These are phyloP conservation scores for Protobothrops flavoviridis DNA, from an alignment of 2,113 vertebrate genomes.

Conservation along the genomic window DNA sequence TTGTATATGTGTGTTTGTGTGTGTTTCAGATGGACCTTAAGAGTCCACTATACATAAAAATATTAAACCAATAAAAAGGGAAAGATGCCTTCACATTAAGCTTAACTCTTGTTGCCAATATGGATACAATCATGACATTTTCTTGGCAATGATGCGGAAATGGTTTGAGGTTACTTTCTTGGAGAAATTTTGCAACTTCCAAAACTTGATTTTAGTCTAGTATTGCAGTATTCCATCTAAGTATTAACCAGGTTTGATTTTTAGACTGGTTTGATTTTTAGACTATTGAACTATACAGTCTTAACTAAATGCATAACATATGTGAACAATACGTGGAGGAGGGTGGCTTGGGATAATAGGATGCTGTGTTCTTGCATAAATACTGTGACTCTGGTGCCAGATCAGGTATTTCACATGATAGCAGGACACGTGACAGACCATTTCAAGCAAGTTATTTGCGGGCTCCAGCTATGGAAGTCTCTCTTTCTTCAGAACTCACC, in stretches of 20 bases:
- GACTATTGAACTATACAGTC: background rate
- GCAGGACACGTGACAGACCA: background rate
- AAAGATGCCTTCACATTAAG: background rate
- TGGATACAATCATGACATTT: background rate
- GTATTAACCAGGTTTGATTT: background rate
- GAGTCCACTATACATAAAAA: background rate
- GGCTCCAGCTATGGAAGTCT: background rate
- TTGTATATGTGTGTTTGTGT: background rate
- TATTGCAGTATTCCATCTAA: background rate
- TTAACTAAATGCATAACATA: background rate
- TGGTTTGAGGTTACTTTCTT: background rate
- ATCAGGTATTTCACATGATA: background rate
- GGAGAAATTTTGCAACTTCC: background rate
- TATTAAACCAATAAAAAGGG: background rate
- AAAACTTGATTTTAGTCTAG: background rate
- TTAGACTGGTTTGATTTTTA: background rate
- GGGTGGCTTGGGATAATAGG: background rate
- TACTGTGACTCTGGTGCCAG: background rate
- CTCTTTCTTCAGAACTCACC: background rate
- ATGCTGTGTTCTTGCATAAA: too few relatives aligned
- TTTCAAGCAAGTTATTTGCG: background rate
- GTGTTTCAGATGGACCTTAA: background rate
- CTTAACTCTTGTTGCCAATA: background rate
- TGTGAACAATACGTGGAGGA: background rate
- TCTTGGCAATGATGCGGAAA: background rate